Base-by-base conservation (phyloP, 64 coral and sea anemone species). In the Montipora sp. region DNA sequence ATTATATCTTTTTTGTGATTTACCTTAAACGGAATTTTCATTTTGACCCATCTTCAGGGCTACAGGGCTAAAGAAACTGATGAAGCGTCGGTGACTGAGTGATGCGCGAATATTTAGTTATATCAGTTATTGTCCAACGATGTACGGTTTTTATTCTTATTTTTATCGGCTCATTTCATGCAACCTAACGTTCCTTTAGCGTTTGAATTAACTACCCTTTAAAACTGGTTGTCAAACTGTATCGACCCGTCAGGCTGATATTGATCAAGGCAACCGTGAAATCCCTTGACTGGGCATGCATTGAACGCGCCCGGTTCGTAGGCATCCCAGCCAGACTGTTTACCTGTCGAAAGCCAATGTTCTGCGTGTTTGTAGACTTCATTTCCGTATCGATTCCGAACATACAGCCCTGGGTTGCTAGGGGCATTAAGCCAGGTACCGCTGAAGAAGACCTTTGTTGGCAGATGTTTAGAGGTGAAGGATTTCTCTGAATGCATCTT, bases 211-310 rank as follows among this genome's bases (percentile, higher is more conserved):
- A 36, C 36, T 2, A 36, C 36, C 36, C 36, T 21, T 90, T 22
- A 96, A 21, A 81, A 93, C 14, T 96, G 43, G 19, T 98, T 94
- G 51, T 94, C 97, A 68, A 98, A 98, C 73, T 98, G 97, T 83
- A 98, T 87, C 12, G 94, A 93, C 9, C 97, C 97, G 93, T 98
- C 97, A 68, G 92, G 51, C 36, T 93, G 21, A 92, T 98, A 98
- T 14, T 96, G 94, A 70, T 95, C 94, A 36, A 98, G 80, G 47
- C 97, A 98, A 10, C 97, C 94, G 59, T 95, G 94, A 72, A 91
- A 95, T 46, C 88, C 92, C 20, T 79, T 87, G 4, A 96, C 66
- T 14, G 94, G 92, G 48, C 97, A 98, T 51, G 83, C 45, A 78
- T 66, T 81, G 75, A 98, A 98, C 18, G 69, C 75, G 5, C 83